Percentiles rank a stretch among this genome's conserved stretches.
phyloP scores from a whole-genome alignment of 2,113 vertebrate genomes.

The Xenopus borealis region DNA sequence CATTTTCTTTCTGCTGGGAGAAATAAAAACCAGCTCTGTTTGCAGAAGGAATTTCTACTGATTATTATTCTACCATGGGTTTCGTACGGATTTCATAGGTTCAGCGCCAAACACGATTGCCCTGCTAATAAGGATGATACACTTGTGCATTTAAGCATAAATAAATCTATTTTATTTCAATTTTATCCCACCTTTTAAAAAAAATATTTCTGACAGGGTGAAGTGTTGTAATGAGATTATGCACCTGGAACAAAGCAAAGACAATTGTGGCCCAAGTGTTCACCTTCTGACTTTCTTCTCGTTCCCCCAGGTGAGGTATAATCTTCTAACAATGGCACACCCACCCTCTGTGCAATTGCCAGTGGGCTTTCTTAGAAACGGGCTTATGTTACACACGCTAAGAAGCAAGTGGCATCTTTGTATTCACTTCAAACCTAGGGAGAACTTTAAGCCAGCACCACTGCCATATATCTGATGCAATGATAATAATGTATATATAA shows the following conservation, averaged over 20 bases:
- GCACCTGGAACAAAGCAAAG: conserved; percentile 28
- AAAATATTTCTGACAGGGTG: neutral
- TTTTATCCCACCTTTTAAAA: neutral
- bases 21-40: no score
- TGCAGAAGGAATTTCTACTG: no score
- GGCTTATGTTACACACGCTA: conserved; percentile 20
- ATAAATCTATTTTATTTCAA: neutral
- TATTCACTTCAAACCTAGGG: neutral
- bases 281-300: conserved; percentile 8
- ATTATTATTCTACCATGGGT: no score
- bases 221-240: conserved; percentile 11
- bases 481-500: neutral
- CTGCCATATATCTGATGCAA: neutral
- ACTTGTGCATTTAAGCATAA: neutral
- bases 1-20: no score
- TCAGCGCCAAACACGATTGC: no score
- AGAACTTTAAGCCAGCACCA: neutral
- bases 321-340: conserved; percentile 17
- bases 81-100: no score
- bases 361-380: conserved; percentile 14
- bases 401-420: neutral
- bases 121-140: no score
- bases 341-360: conserved; percentile 25
- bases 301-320: conserved; percentile 29
- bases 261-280: conserved; percentile 4